Percentiles rank a stretch among this genome's conserved stretches.
Conservation (phyloP, 2,888 invertebrate genomes). For the Catotricha subobsoleta region DNA sequence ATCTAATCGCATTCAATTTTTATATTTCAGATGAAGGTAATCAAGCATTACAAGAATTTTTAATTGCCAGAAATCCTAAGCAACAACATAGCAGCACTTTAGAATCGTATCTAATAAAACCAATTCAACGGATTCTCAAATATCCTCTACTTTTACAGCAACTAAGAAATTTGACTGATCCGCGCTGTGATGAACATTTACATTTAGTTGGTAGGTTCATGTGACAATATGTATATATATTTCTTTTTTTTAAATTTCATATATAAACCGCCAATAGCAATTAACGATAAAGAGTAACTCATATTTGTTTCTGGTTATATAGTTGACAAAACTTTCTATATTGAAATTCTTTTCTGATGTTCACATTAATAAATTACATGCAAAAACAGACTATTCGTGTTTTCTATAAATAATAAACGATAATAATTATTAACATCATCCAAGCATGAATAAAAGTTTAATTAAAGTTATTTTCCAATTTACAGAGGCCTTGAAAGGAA, state of each 20-base stretch:
- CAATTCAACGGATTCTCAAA: conserved; percentile 94
- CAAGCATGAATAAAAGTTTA: too few relatives aligned
- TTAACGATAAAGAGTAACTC: too few relatives aligned
- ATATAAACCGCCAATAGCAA: background rate
- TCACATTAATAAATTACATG: too few relatives aligned
- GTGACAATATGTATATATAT: background rate
- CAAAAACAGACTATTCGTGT: too few relatives aligned
- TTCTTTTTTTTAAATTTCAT: background rate
- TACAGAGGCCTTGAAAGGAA: conserved; percentile 84
- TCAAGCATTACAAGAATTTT: conserved; percentile 88
- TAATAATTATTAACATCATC: too few relatives aligned
- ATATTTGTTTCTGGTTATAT: too few relatives aligned
- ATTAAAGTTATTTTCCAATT: background rate
- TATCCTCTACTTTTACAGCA: conserved; percentile 91
- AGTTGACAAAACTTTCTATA: too few relatives aligned
- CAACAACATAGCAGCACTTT: conserved; percentile 93
- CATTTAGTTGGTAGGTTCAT: conserved; percentile 64
- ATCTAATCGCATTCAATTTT: too few relatives aligned
- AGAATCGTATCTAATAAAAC: conserved; percentile 96
- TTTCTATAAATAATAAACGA: background rate
- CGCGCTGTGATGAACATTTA: conserved; percentile 82
- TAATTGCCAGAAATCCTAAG: conserved; percentile 83
- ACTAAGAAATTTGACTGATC: conserved; percentile 81
- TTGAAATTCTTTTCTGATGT: too few relatives aligned
- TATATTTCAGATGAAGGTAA: conserved; percentile 70